Percentiles rank a stretch among this genome's conserved stretches.
These are phyloP conservation scores for Dioctria rufipes DNA, from an alignment of 2,888 invertebrate genomes.

Conservation along the genomic window DNA sequence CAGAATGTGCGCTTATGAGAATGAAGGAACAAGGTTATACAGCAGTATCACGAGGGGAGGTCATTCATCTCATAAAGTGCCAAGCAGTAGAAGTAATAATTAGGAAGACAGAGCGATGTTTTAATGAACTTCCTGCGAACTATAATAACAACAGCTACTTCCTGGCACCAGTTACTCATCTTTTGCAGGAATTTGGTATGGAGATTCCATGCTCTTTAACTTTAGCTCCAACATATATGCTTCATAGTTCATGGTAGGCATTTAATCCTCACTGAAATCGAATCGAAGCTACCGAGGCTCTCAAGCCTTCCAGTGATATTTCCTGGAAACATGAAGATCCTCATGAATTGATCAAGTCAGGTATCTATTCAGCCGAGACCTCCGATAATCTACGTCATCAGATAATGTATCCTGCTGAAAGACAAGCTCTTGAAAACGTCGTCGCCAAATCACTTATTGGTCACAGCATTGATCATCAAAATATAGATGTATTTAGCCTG, in stretches of 20 bases:
- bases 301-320: neutral
- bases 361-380: neutral
- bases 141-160: conserved; percentile 1
- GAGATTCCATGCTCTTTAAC: neutral
- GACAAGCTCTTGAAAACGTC: neutral
- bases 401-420: conserved; percentile 2
- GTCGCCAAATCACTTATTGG: neutral
- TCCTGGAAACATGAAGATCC: neutral
- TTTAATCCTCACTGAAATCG: neutral
- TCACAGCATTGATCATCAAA: too few species aligned
- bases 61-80: neutral
- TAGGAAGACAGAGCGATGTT: neutral
- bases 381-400: neutral
- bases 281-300: neutral
- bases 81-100: conserved; percentile 5
- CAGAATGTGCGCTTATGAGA: neutral
- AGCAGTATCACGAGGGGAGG: neutral
- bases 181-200: neutral
- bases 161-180: conserved; percentile 1
- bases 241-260: neutral
- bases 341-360: neutral
- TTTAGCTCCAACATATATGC: neutral
- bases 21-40: conserved; percentile 16
- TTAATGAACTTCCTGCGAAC: neutral
- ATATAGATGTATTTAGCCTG: too few species aligned